Percentiles rank a stretch among this genome's conserved stretches.
Evolutionary conservation across 2,113 vertebrate genomes (phyloP).

Genomic region (Oreotragus oreotragus): DNA sequence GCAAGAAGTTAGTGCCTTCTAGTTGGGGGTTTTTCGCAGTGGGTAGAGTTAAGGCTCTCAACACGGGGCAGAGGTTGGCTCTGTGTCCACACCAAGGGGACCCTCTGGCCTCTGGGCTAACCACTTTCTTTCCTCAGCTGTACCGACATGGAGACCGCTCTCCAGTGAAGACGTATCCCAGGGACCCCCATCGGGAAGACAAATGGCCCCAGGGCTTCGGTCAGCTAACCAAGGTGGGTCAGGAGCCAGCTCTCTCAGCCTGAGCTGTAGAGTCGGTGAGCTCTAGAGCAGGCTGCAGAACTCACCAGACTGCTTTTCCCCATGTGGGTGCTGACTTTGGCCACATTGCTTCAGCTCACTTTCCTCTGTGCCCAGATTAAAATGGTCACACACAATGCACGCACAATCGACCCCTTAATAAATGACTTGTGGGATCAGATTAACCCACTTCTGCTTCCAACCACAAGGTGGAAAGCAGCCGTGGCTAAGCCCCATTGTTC

Average conservation of each 20-base stretch:
- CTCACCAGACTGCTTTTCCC: not conserved
- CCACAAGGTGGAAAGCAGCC: not conserved
- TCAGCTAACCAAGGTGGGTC: constrained; percentile 90
- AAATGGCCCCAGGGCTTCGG: constrained; percentile 95
- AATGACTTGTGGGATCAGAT: not conserved
- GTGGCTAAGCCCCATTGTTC: not conserved
- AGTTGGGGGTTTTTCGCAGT: not conserved
- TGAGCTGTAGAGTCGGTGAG: not conserved
- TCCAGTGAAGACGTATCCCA: constrained; percentile 89
- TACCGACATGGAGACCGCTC: constrained; percentile 96
- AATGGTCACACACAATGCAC: not conserved
- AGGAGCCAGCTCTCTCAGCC: not conserved
- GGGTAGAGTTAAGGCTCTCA: not conserved
- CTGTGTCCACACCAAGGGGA: not conserved
- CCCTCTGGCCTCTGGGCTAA: not conserved
- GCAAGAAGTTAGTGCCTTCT: not conserved
- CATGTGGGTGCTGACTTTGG: not conserved
- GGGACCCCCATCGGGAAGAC: constrained; percentile 89
- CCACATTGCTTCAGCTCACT: not conserved
- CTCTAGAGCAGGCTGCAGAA: not conserved
- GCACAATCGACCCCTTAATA: not conserved
- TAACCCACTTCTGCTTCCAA: not conserved
- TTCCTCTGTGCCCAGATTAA: not conserved
- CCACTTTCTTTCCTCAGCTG: constrained; percentile 78
- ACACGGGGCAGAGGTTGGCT: not conserved